Conservation (phyloP, 2,113 vertebrate genomes). For the Hystrix brachyura region DNA sequence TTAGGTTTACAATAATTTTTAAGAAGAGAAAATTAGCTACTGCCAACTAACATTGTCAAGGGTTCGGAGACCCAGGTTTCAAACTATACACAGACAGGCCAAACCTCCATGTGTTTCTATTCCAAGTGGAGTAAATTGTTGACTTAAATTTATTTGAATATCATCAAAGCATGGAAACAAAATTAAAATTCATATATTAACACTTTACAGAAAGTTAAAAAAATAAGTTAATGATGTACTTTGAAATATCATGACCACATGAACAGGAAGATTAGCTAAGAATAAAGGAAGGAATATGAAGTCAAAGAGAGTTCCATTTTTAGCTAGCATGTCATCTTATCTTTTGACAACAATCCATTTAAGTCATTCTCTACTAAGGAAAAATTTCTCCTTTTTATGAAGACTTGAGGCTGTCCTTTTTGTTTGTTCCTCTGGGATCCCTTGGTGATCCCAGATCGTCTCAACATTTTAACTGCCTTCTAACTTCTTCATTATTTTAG, state of each 20-base stretch:
- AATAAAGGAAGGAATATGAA: background rate
- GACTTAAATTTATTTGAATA: background rate
- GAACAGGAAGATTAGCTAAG: background rate
- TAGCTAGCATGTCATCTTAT: background rate
- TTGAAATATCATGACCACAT: background rate
- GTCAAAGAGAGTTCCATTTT: background rate
- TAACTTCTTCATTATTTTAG: constrained; percentile 14
- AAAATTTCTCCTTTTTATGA: background rate
- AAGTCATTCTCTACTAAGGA: background rate
- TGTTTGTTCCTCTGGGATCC: background rate
- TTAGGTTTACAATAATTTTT: background rate
- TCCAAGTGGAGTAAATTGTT: background rate
- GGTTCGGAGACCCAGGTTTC: background rate
- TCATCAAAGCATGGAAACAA: background rate
- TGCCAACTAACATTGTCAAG: background rate
- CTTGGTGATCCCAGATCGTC: background rate
- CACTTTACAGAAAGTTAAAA: background rate
- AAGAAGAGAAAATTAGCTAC: background rate
- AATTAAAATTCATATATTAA: background rate
- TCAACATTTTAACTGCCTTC: constrained; percentile 10
- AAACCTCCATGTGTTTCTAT: background rate
- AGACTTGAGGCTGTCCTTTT: background rate
- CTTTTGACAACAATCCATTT: background rate
- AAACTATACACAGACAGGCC: background rate
- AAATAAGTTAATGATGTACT: background rate